phyloP scores from a whole-genome alignment of 2,797 vertebrate species.

The Brachyrhaphis roseni region DNA sequence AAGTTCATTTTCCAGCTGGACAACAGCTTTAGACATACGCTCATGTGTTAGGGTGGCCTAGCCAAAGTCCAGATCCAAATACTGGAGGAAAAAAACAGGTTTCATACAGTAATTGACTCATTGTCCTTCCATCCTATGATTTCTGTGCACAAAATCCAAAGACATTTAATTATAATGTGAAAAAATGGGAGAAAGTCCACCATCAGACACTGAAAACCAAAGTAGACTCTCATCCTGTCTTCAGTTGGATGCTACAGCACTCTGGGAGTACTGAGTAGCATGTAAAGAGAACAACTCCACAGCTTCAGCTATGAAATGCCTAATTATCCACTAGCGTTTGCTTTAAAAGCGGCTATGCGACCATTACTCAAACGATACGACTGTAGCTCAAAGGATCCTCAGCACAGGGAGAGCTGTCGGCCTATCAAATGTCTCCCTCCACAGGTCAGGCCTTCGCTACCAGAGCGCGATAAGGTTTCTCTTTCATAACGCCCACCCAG shows the following conservation, averaged over 20 bases:
- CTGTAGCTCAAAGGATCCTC: constrained; percentile 34
- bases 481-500: constrained; percentile 22
- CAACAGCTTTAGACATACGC: neutral
- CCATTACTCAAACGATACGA: constrained; percentile 47
- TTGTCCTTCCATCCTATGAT: neutral
- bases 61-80: neutral
- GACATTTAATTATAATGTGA: neutral
- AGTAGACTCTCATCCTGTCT: constrained; percentile 9
- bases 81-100: neutral
- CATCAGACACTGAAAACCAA: constrained; percentile 21
- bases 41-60: neutral
- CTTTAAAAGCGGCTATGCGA: constrained; percentile 59
- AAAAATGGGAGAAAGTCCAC: constrained; percentile 3
- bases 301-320: constrained; percentile 62
- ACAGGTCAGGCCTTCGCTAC: constrained; percentile 40
- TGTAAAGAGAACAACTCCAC: constrained; percentile 65
- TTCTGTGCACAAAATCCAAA: neutral
- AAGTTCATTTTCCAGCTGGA: neutral
- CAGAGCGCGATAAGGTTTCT: constrained; percentile 44
- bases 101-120: neutral
- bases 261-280: constrained; percentile 64
- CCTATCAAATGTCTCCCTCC: constrained; percentile 60
- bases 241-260: constrained; percentile 43
- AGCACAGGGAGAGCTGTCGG: constrained; percentile 26
- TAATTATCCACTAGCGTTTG: constrained; percentile 72